Conservation (phyloP, 2,797 vertebrate species). For the Galago senegalensis region DNA sequence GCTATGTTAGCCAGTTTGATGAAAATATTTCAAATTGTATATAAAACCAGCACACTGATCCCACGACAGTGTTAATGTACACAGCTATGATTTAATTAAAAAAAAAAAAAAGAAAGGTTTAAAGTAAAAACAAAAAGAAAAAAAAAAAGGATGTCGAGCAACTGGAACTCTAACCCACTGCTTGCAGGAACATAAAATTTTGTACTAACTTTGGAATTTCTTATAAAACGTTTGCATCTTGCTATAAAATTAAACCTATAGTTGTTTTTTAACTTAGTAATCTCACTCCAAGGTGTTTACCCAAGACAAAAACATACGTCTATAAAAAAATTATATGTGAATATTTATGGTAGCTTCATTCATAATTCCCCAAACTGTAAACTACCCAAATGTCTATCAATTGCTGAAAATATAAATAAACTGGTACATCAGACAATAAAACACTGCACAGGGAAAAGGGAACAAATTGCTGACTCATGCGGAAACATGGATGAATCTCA, state of each 20-base stretch:
- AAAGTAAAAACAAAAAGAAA: neutral
- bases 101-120: neutral
- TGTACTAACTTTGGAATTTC: neutral
- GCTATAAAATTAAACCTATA: conserved; percentile 27
- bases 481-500: neutral
- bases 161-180: neutral
- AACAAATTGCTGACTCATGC: neutral
- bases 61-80: too few relatives aligned
- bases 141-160: neutral
- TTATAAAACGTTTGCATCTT: conserved; percentile 7
- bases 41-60: too few relatives aligned
- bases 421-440: neutral
- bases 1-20: too few relatives aligned
- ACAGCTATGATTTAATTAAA: too few relatives aligned
- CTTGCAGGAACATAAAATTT: neutral
- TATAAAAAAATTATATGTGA: neutral
- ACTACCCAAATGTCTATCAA: neutral
- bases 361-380: neutral
- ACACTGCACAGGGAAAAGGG: neutral
- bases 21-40: too few relatives aligned
- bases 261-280: conserved; percentile 25
- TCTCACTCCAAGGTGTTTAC: neutral
- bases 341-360: conserved; percentile 40
- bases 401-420: neutral
- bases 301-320: neutral